These are phyloP conservation scores for Macrophya alboannulata DNA, from an alignment of 2,888 invertebrate species.

Conservation along the genomic window DNA sequence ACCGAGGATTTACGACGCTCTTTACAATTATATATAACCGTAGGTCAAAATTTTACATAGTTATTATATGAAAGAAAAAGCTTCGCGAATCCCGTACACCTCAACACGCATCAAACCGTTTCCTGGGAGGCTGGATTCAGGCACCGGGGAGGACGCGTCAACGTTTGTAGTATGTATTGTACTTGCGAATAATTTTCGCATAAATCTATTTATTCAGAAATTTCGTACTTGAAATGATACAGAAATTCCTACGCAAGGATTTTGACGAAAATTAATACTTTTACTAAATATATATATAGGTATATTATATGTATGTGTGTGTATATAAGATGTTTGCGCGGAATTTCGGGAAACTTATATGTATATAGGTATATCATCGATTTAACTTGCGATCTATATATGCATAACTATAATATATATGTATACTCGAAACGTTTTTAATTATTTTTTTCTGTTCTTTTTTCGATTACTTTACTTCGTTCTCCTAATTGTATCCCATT, in stretches of 20 bases:
- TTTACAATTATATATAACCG: neutral
- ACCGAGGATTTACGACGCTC: neutral
- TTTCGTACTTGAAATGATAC: neutral
- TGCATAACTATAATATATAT: neutral
- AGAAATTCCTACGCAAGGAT: neutral
- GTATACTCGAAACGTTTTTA: neutral
- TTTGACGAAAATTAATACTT: neutral
- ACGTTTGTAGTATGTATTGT: neutral
- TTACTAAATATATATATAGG: neutral
- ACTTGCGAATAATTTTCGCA: neutral
- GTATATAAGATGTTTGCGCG: neutral
- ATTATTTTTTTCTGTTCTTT: no score
- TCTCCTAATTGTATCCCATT: neutral
- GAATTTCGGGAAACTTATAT: neutral
- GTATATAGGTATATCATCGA: neutral
- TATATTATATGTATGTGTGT: neutral
- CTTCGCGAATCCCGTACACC: neutral
- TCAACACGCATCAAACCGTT: neutral
- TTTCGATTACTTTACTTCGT: neutral
- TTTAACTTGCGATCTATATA: neutral
- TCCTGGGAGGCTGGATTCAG: slow-evolving; percentile 34
- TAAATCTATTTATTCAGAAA: neutral
- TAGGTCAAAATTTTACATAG: neutral
- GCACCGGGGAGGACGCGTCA: neutral
- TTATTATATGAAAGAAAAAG: neutral